Evolutionary conservation across 2,113 vertebrate genomes (phyloP).

Genomic region (Xerus inauris): DNA sequence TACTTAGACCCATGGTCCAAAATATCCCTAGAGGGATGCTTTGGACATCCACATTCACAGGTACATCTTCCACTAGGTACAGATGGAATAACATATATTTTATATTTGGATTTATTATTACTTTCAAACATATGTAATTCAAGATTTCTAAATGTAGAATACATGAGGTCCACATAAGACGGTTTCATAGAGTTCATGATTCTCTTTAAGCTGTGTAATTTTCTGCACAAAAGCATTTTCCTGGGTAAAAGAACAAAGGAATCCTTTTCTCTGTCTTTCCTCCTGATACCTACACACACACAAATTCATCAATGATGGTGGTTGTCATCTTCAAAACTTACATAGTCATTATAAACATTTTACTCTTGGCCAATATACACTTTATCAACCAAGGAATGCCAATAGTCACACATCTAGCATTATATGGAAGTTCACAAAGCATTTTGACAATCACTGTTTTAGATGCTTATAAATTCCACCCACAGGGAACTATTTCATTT

Average conservation of each 20-base stretch:
- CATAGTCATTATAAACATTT: not conserved
- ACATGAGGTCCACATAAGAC: not conserved
- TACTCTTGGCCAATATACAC: not conserved
- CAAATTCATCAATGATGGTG: not conserved
- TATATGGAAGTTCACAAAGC: not conserved
- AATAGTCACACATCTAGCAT: not conserved
- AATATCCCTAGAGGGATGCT: not conserved
- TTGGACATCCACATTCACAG: no score
- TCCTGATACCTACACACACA: not conserved
- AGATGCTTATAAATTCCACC: conserved; percentile 20
- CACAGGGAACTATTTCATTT: not conserved
- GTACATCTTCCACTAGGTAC: not conserved
- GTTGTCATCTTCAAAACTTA: not conserved
- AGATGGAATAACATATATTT: not conserved
- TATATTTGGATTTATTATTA: not conserved
- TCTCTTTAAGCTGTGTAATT: not conserved
- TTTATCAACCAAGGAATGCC: not conserved
- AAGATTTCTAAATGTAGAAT: not conserved
- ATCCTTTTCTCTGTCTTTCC: not conserved
- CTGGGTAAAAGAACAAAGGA: not conserved
- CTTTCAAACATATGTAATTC: not conserved
- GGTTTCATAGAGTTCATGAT: not conserved
- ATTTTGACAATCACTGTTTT: not conserved
- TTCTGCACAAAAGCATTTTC: not conserved
- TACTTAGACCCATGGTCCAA: not conserved